Conservation (phyloP, 1,140 invertebrate species). For the Chironomus striatipennis region DNA sequence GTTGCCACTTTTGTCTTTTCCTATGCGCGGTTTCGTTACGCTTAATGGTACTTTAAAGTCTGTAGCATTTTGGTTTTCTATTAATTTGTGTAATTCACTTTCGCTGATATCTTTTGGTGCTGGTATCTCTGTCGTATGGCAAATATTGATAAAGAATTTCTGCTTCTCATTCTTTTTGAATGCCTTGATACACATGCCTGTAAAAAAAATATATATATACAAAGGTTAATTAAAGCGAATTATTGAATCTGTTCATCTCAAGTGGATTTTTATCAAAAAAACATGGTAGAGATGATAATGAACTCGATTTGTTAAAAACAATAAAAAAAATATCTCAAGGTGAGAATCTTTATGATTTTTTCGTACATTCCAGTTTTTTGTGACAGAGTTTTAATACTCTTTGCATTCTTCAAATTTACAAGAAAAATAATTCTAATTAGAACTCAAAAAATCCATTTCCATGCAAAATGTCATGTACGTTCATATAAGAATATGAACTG, state of each 20-base stretch:
- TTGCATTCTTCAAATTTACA: too few species aligned
- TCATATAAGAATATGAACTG: too few species aligned
- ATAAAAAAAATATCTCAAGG: neutral
- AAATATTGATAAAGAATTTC: conserved; percentile 76
- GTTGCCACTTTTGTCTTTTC: conserved; percentile 66
- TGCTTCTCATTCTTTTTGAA: conserved; percentile 54
- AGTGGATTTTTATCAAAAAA: too few species aligned
- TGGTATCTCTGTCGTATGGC: conserved; percentile 64
- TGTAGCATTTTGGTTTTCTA: conserved; percentile 60
- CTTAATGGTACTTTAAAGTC: conserved; percentile 79
- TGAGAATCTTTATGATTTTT: neutral
- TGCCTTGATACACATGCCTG: conserved; percentile 79
- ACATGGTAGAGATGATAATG: too few species aligned
- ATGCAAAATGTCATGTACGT: too few species aligned
- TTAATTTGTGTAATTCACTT: conserved; percentile 57
- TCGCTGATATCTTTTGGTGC: conserved; percentile 71
- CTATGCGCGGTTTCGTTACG: conserved; percentile 67
- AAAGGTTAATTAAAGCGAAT: neutral
- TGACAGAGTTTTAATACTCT: neutral
- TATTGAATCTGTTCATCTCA: neutral
- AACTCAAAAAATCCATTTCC: too few species aligned
- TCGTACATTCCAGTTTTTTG: neutral
- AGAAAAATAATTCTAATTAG: too few species aligned
- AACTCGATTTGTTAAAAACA: neutral
- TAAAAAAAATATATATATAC: conserved; percentile 29